Base-by-base conservation (phyloP, 2,797 vertebrate species). In the Sarcophilus harrisii region DNA sequence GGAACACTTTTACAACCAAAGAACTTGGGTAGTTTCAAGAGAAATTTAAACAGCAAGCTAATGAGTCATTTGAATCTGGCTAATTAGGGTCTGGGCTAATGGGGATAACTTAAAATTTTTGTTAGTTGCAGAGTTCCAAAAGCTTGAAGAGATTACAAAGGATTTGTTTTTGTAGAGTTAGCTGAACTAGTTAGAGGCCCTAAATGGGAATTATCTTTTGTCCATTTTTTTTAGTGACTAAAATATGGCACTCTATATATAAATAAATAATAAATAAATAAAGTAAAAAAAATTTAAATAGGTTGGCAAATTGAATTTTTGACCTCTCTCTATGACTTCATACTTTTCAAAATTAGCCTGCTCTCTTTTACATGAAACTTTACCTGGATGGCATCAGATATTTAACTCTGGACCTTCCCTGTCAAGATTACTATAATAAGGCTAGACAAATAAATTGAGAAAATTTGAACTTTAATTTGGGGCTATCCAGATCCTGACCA, bases 81-180 rank as follows among this genome's bases (percentile, higher is more conserved):
- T 87, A 87, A 87, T 87, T 45, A 87, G 73, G 73, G 73, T 87
- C 73, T 93, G 52, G 60, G 55, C 87, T 81, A 96, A 96, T 92
- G 52, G 14, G 57, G 57, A 58, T 29, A 58, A 60, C 57, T 92
- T 92, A 59, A 60, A 29, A 49, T 49, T 92, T 92, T 58, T 58
- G 32, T 58, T 92, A 58, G 57, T 49, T 58, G 8, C 55, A 49
- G 58, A 58, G 58, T 92, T 38, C 57, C 13, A 30, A 49, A n/a
- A 59, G n/a, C 54, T 92, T 59, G 24, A 87, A 87, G 73, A 87
- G 38, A 87, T 49, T 87, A 87, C 38, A 87, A 87, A 45, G 73
- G 38, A 87, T 87, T 87, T 49, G 24, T 24, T 87, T 38, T 87
- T 49, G 3, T 87, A 49, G 27, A 87, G 10, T 87, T 87, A 87